These are phyloP conservation scores for Barnardius zonarius DNA, from an alignment of 2,113 vertebrate species.

Conservation along the genomic window DNA sequence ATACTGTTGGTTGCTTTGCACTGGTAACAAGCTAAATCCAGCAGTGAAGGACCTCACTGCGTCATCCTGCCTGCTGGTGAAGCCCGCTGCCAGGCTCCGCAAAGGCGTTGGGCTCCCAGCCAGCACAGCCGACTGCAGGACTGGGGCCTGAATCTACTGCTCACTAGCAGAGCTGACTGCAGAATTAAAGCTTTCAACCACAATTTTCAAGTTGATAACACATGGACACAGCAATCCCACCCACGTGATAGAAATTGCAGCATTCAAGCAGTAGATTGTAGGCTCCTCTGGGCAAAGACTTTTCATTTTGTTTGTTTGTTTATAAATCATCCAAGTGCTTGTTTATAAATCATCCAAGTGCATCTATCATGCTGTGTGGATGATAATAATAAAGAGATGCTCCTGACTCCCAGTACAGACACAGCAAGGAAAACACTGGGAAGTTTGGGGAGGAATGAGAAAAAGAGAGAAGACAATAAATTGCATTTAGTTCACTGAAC, in stretches of 20 bases:
- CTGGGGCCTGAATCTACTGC: constrained; percentile 8
- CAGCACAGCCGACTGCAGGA: constrained; percentile 21
- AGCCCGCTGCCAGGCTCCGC: not conserved
- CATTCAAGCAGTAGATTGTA: not conserved
- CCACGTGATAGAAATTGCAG: constrained; percentile 2
- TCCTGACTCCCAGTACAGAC: not conserved
- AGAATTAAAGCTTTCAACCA: constrained; percentile 55
- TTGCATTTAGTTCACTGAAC: constrained; percentile 46
- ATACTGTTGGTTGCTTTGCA: not conserved
- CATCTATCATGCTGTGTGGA: not conserved
- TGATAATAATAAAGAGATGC: not conserved
- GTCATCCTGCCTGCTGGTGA: not conserved
- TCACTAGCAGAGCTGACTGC: constrained; percentile 26
- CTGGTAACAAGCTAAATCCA: not conserved
- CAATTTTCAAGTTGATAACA: constrained; percentile 56
- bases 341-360: not conserved
- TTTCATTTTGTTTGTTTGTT: not conserved
- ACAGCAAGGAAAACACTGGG: not conserved
- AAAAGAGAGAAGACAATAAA: constrained; percentile 28
- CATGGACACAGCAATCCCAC: constrained; percentile 23
- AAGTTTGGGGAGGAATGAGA: not conserved
- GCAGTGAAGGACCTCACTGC: not conserved
- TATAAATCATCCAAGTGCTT: constrained; percentile 1
- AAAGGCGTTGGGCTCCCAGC: not conserved
- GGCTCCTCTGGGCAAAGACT: not conserved